Evolutionary conservation across 2,113 vertebrate genomes (phyloP).

Genomic region (Pedetes capensis): DNA sequence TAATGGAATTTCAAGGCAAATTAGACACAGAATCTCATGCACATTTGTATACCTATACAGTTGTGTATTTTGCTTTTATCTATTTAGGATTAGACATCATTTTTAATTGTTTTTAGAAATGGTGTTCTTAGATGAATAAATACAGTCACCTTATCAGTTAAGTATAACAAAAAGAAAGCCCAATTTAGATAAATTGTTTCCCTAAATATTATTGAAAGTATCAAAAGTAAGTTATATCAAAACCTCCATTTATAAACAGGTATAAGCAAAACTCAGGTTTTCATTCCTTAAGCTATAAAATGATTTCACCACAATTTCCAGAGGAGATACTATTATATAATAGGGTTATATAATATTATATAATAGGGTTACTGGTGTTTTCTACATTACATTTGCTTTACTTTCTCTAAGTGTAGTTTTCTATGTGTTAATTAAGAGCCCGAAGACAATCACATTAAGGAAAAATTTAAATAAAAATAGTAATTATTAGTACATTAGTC

Average conservation of each 20-base stretch:
- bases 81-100: not conserved
- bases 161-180: not conserved
- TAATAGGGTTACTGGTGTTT: not conserved
- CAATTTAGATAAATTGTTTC: not conserved
- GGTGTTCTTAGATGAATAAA: not conserved
- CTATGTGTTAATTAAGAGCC: constrained; percentile 30
- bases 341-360: no score
- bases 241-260: not conserved
- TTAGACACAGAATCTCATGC: not conserved
- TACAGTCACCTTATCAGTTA: not conserved
- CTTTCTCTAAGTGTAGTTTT: constrained; percentile 51
- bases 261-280: not conserved
- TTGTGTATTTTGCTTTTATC: not conserved
- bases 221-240: not conserved
- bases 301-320: not conserved
- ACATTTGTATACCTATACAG: not conserved
- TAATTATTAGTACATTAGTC: constrained; percentile 55
- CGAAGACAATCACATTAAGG: constrained; percentile 47
- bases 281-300: not conserved
- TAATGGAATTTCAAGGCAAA: not conserved
- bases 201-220: not conserved
- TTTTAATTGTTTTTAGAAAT: not conserved
- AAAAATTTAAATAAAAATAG: constrained; percentile 56
- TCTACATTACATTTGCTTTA: constrained; percentile 30
- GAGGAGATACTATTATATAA: not conserved